Base-by-base conservation (phyloP, 2,888 invertebrate species). In the Erynnis tages region DNA sequence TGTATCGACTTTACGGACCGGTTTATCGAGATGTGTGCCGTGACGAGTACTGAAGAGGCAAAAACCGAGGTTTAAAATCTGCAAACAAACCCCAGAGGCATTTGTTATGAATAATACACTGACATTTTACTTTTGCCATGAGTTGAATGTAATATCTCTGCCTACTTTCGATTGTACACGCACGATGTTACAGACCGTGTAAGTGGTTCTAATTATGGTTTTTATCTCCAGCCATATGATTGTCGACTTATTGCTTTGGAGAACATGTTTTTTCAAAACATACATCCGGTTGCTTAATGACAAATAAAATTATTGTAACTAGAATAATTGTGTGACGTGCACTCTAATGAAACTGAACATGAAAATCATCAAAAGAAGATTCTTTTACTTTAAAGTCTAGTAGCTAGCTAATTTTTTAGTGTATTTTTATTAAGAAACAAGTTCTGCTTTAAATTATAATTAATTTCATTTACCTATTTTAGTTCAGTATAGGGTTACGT, bases 141-240 rank as follows among this genome's bases (percentile, higher is more conserved):
- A 23, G 38, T 2, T n/a, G 21, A 40, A 17, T 23, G 30, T 3
- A 23, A 23, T 27, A 17, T 38, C 13, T n/a, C 13, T 17, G 27
- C 10, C 38, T 30, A 38, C 48, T 48, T 48, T 48, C 40, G 38
- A 48, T 40, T 48, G 38, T 8, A 17, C 14, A 38, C 38, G 29
- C 29, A 19, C 27, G 13, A 34, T 27, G 37, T 23, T 25, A 27
- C 35, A 5, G n/a, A 8, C 17, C 47, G 10, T 48, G 37, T 46
- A 62, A 65, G 57, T 63, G 55, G 48, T 61, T 59, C 58, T 66
- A 65, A 67, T 66, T 66, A 65, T n/a, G n/a, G 62, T 65, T 27
- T 65, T 67, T 62, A 66, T 66, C 62, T 62, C 50, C 48, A 55
- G 57, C 50, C 48, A 55, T 57, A 66, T 68, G 63, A 53, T 62